phyloP scores from a whole-genome alignment of 2,113 vertebrate species.

The Toxotes jaculatrix region DNA sequence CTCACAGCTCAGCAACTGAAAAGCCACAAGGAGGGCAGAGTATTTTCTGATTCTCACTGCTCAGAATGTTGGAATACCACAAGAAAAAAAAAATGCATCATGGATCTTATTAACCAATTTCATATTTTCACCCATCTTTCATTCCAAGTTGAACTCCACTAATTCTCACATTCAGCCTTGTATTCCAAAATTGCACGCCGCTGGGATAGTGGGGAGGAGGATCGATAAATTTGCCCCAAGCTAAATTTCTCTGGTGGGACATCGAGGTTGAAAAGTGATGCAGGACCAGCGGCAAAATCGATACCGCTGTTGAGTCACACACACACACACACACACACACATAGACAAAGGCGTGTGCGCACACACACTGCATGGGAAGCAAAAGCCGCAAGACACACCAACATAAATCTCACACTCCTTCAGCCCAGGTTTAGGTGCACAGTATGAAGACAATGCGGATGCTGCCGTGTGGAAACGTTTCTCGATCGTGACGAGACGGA shows the following conservation, averaged over 20 bases:
- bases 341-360: neutral
- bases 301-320: constrained; percentile 61
- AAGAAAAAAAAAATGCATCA: neutral
- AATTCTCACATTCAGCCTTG: constrained; percentile 26
- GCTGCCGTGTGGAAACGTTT: constrained; percentile 15
- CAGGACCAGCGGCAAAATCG: constrained; percentile 68
- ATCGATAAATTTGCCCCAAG: constrained; percentile 57
- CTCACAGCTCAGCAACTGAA: constrained; percentile 10
- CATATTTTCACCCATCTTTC: neutral
- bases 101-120: neutral
- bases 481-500: constrained; percentile 24
- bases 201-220: neutral
- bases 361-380: constrained; percentile 10
- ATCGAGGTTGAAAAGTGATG: constrained; percentile 70
- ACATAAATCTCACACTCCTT: constrained; percentile 11
- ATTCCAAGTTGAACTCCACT: constrained; percentile 4
- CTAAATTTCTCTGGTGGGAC: constrained; percentile 66
- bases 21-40: neutral
- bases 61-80: neutral
- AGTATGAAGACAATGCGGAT: constrained; percentile 58
- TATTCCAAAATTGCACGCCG: constrained; percentile 12
- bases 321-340: constrained; percentile 37
- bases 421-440: constrained; percentile 22
- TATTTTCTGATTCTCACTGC: neutral
- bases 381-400: neutral